A percentile compares a stretch with the other conserved stretches of the same genome.
phyloP scores from a whole-genome alignment of 1,140 invertebrate genomes.

The Saccostrea echinata region DNA sequence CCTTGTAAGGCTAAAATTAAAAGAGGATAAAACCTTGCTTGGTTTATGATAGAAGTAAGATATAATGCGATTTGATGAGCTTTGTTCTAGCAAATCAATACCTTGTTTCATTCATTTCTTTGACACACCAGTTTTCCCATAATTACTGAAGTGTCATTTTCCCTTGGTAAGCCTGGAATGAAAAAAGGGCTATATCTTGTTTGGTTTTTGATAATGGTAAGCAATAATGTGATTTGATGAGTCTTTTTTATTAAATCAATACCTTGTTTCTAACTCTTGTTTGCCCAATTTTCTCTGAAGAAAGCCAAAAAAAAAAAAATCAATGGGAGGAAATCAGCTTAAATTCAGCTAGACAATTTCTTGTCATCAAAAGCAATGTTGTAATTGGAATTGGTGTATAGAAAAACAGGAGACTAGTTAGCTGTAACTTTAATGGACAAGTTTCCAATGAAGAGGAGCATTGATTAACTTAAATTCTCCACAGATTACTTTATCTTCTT shows the following conservation, averaged over 20 bases:
- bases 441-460: background rate
- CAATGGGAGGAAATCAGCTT: background rate
- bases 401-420: background rate
- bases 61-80: slow-evolving; percentile 9
- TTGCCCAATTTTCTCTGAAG: slow-evolving; percentile 2
- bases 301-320: background rate
- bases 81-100: slow-evolving; percentile 15
- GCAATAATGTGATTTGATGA: slow-evolving; percentile 12
- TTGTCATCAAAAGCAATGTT: background rate
- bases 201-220: slow-evolving; percentile 18
- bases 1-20: background rate
- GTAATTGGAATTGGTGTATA: background rate
- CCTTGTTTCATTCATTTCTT: slow-evolving; percentile 19
- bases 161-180: background rate
- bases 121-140: slow-evolving; percentile 5
- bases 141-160: background rate
- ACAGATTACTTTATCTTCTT: too few relatives aligned
- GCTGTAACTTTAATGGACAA: background rate
- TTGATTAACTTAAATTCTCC: too few relatives aligned
- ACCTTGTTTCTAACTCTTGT: background rate
- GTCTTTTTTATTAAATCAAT: slow-evolving; percentile 20
- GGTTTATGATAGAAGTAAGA: slow-evolving; percentile 13
- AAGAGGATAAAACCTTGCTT: background rate
- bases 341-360: slow-evolving; percentile 12
- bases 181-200: background rate